phyloP scores from a whole-genome alignment of 2,888 invertebrate genomes.

The Heteropelma amictum region DNA sequence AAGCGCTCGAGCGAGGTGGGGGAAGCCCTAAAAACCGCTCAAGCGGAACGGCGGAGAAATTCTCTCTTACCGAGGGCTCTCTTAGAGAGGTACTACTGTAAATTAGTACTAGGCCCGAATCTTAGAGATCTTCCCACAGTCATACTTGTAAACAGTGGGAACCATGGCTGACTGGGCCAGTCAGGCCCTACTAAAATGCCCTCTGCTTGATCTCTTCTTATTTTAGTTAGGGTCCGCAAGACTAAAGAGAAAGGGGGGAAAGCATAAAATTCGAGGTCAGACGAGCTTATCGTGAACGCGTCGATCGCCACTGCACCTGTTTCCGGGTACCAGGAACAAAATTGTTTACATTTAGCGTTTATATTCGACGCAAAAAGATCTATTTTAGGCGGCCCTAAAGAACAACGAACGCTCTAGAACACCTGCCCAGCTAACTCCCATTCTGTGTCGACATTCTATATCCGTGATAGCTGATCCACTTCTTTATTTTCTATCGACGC shows the following conservation, averaged over 20 bases:
- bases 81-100: too few relatives aligned
- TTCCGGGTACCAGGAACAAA: background rate
- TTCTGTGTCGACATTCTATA: background rate
- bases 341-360: background rate
- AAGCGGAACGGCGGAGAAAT: too few relatives aligned
- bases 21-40: too few relatives aligned
- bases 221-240: slow-evolving; percentile 15
- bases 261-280: slow-evolving; percentile 18
- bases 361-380: background rate
- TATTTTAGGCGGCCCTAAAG: background rate
- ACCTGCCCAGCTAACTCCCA: background rate
- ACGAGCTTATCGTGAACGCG: background rate
- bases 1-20: too few relatives aligned
- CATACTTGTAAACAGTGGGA: slow-evolving; percentile 44
- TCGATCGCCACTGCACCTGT: background rate
- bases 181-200: slow-evolving; percentile 64
- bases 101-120: slow-evolving; percentile 47
- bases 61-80: too few relatives aligned
- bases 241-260: slow-evolving; percentile 46
- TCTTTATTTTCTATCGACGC: slow-evolving; percentile 14
- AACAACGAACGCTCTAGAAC: background rate
- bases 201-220: slow-evolving; percentile 57
- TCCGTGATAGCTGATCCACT: slow-evolving; percentile 16
- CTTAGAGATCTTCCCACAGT: background rate
- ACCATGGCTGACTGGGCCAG: slow-evolving; percentile 64